A percentile compares a stretch with the other conserved stretches of the same genome.
phyloP scores from a whole-genome alignment of 2,113 vertebrate genomes.

The Scytalopus superciliaris region DNA sequence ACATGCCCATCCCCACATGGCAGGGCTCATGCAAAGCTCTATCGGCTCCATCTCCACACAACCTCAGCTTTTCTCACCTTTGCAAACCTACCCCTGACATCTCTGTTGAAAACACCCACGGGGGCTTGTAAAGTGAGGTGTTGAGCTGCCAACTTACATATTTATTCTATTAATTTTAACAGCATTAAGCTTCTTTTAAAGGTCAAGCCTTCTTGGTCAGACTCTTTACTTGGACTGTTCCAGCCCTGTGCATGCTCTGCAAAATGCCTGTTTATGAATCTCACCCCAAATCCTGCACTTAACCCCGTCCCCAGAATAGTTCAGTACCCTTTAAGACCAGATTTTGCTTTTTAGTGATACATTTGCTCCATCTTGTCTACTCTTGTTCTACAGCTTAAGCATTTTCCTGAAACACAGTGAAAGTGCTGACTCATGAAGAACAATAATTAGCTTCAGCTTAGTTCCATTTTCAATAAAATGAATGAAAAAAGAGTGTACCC shows the following conservation, averaged over 20 bases:
- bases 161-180: slow-evolving; percentile 45
- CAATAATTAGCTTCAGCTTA: neutral
- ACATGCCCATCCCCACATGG: neutral
- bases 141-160: neutral
- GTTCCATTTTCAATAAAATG: neutral
- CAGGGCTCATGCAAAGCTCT: neutral
- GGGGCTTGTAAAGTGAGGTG: neutral
- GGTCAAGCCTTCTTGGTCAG: neutral
- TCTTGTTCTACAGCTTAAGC: neutral
- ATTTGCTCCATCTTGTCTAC: neutral
- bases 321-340: neutral
- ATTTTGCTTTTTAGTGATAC: neutral
- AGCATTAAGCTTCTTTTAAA: slow-evolving; percentile 24
- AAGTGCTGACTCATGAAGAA: neutral
- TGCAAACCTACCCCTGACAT: neutral
- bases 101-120: neutral
- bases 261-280: neutral
- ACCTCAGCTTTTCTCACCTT: neutral
- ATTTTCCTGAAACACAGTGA: neutral
- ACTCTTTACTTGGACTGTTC: neutral
- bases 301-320: neutral
- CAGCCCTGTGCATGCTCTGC: neutral
- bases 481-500: neutral
- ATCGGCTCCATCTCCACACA: neutral
- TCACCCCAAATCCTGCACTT: neutral